Evolutionary conservation across 2,113 vertebrate genomes (phyloP), one percentile per base, ranked within the genome.

Genomic region (Lethenteron reissneri): DNA sequence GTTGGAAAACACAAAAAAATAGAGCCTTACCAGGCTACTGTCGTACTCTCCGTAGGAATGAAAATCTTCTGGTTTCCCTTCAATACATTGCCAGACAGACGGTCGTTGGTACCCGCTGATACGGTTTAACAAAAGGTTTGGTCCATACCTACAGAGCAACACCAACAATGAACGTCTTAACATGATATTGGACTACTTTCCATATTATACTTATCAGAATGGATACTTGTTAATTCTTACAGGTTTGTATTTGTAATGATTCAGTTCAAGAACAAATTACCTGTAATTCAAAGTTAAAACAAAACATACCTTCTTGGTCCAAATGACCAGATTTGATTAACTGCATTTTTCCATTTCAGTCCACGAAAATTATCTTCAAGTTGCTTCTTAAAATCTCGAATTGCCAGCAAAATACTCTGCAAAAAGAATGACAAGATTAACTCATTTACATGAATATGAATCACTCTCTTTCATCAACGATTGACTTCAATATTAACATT

Each of bases 301-400:
- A 41, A 41, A 41, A 41, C 41, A 41, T 41, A 41, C 74, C 89
- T 91, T 56, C 92, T 83, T 6, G 94, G 94, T 12, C 94, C 94
- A 74, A 99, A 99, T 1, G 91, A 85, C 86, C 91, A 97, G 78
- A 97, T 90, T 0, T 75, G 82, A 58, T 92, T 84, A 57, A 95
- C 85, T 0, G 82, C 80, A 56, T 87, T 85, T 76, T 86, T 87
- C 94, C 94, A 99, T 75, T 82, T 92, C 73, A 83, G 80, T 19
- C 92, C 94, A 60, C 83, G 87, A 69, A 99, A 79, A 62, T 83
- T 79, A 11, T 78, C 78, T 75, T 90, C 84, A 25, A 99, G 79
- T 71, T 84, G 83, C 56, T 77, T 72, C 75, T 85, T 94, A 71
- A 99, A 80, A 56, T 80, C 84, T 70, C 72, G 69, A n/a, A 97